phyloP scores from a whole-genome alignment of 2,888 invertebrate species.

The Conistra vaccinii region DNA sequence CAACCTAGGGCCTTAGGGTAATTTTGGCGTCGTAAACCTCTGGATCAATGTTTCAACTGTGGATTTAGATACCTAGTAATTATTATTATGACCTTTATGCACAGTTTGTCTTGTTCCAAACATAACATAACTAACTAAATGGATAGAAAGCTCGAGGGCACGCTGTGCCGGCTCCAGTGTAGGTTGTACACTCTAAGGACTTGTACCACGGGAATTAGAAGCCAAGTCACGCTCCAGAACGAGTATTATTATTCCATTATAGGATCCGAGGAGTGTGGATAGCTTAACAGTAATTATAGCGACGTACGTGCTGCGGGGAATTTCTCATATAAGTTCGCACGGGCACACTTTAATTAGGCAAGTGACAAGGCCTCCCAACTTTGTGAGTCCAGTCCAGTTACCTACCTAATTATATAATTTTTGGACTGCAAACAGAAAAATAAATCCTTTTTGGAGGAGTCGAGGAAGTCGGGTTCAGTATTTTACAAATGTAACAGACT shows the following conservation, averaged over 20 bases:
- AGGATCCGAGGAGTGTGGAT: conserved; percentile 72
- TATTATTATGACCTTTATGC: conserved; percentile 2
- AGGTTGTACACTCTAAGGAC: conserved; percentile 17
- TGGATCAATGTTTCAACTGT: not conserved
- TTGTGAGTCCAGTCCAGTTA: not conserved
- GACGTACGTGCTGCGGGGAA: conserved; percentile 63
- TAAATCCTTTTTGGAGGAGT: not conserved
- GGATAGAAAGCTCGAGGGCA: conserved; percentile 8
- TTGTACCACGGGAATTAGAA: conserved; percentile 69
- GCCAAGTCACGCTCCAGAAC: conserved; percentile 75
- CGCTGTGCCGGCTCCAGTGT: conserved; percentile 25
- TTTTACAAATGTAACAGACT: not conserved
- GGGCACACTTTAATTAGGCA: conserved; percentile 42
- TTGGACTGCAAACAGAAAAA: not conserved
- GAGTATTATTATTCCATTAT: conserved; percentile 85
- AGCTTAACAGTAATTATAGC: conserved; percentile 77
- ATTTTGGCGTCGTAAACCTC: not conserved
- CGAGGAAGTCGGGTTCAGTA: not conserved
- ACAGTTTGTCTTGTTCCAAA: not conserved
- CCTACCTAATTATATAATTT: not conserved
- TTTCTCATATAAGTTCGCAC: conserved; percentile 53
- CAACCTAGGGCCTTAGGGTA: not conserved
- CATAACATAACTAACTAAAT: conserved; percentile 2
- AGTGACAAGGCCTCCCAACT: not conserved
- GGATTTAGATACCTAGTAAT: not conserved